Evolutionary conservation across 92 coral and sea anemone genomes (phyloP), one percentile per base, ranked within the genome.

Genomic region (Isaurus tuberculatus): DNA sequence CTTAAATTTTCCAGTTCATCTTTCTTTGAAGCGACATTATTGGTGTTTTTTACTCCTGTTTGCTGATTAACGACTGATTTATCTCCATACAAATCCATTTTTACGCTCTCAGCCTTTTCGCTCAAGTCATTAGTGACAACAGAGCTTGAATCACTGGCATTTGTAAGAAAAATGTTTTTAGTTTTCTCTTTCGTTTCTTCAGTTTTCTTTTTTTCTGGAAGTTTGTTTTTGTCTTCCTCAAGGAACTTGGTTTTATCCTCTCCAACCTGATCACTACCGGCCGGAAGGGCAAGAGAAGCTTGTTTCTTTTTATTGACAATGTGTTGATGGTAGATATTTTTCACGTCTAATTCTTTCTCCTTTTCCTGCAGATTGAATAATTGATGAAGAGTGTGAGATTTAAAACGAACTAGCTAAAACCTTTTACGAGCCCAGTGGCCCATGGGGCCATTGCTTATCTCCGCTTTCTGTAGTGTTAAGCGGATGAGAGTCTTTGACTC

Each of bases 251-350:
- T 87, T 80, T 26, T 17, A 30, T 30, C 48, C 40, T 23, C 31
- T 43, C 19, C 74, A 70, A 64, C 43, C 72, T 19, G 85, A 61
- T 75, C 73, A 6, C 79, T 67, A 11, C 74, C 92, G 25, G 90
- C 88, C 0, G 95, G 92, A n/a, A 94, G 94, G 2, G 92, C 93
- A 10, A 83, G 83, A 2, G 92, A 85, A 29, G 80, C 85, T 80
- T 84, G 95, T 65, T 94, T 97, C 81, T 92, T 87, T 79, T 89
- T 85, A 19, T 81, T 82, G 2, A 79, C 91, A 51, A 91, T 97
- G n/a, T 89, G 98, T 5, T 86, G 91, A 57, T 97, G 98, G 70
- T 97, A 94, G 57, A 97, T 89, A 61, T 97, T 97, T n/a, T 91
- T 89, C 81, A 84, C 74, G 49, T 94, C 97, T 46, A 97, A 68